A percentile compares a stretch with the other conserved stretches of the same genome.
Evolutionary conservation across 2,797 vertebrate species (phyloP).

Genomic region (Limnodromus scolopaceus): DNA sequence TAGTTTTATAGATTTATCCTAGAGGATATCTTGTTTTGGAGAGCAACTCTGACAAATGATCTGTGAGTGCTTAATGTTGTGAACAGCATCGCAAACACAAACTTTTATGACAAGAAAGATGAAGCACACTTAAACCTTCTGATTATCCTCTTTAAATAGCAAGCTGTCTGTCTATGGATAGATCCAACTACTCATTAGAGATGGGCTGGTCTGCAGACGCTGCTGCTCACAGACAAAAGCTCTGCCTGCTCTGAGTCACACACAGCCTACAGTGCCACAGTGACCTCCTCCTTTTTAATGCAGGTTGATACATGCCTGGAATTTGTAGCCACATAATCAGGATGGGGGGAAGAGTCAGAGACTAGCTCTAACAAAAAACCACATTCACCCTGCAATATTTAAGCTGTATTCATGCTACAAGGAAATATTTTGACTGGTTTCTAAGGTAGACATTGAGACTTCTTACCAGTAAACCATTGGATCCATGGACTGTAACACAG

Average conservation of each 20-base stretch:
- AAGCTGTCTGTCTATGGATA: neutral
- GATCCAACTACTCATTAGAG: slow-evolving; percentile 30
- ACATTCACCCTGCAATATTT: neutral
- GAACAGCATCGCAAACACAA: neutral
- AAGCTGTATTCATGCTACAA: neutral
- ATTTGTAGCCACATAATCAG: neutral
- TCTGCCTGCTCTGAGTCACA: neutral
- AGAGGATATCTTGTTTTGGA: neutral
- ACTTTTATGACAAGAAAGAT: neutral
- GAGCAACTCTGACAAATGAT: neutral
- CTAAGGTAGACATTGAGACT: neutral
- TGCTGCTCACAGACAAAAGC: neutral
- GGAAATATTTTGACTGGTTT: neutral
- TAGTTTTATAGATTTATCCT: neutral
- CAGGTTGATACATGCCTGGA: neutral
- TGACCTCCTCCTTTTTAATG: neutral
- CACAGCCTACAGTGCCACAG: neutral
- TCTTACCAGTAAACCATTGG: slow-evolving; percentile 94
- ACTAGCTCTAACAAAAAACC: neutral
- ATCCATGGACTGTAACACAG: slow-evolving; percentile 91
- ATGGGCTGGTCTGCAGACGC: neutral
- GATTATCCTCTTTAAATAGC: slow-evolving; percentile 43
- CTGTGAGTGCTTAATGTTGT: neutral
- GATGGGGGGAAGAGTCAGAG: neutral
- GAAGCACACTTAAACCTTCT: slow-evolving; percentile 15